Percentiles rank a stretch among this genome's conserved stretches.
Evolutionary conservation across 2,113 vertebrate species (phyloP).

Genomic region (Puma concolor): DNA sequence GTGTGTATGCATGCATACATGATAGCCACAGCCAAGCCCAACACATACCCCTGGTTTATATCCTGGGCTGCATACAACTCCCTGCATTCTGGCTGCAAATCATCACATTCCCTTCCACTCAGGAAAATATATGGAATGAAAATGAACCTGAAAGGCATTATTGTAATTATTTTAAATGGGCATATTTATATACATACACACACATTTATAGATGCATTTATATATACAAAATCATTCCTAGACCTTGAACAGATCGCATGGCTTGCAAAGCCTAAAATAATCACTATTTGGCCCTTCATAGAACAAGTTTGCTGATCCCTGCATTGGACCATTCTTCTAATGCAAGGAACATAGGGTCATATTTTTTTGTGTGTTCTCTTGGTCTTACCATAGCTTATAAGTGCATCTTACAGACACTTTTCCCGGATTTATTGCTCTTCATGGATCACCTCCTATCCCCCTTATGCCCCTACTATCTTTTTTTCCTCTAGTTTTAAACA

Average conservation of each 20-base stretch:
- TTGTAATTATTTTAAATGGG: conserved; percentile 19
- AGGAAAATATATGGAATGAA: not conserved
- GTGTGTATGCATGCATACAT: fast-evolving
- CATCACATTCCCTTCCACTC: not conserved
- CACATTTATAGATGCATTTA: not conserved
- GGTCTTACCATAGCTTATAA: not conserved
- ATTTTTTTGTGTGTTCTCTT: not conserved
- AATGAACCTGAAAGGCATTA: not conserved
- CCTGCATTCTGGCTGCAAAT: not conserved
- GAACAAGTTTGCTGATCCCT: not conserved
- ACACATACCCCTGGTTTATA: not conserved
- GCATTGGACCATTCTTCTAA: not conserved
- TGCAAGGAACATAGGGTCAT: not conserved
- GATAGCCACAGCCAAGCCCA: not conserved
- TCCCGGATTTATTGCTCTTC: not conserved
- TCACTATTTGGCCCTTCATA: not conserved
- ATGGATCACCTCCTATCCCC: not conserved
- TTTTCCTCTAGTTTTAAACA: conserved; percentile 27
- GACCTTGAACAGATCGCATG: not conserved
- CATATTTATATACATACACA: not conserved
- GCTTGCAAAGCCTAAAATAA: not conserved
- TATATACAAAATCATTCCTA: not conserved
- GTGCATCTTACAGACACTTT: not conserved
- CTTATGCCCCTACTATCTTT: not conserved
- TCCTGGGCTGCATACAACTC: not conserved